These are phyloP conservation scores for Scaptomyza reducta DNA, from an alignment of 2,888 invertebrate genomes.

Conservation along the genomic window DNA sequence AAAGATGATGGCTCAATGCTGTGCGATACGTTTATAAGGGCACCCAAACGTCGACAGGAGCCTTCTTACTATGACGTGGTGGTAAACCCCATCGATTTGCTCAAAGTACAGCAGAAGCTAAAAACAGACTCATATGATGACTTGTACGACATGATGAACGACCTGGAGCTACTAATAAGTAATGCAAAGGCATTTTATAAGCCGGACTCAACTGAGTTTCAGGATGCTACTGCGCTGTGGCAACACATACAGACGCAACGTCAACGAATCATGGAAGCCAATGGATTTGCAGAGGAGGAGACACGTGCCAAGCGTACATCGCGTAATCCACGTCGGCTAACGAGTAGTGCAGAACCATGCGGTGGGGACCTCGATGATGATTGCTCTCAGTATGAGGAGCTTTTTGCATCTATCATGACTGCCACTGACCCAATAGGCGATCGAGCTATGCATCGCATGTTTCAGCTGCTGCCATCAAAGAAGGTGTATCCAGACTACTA, in stretches of 20 bases:
- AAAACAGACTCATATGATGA: constrained; percentile 98
- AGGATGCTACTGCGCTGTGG: constrained; percentile 94
- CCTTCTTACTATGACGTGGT: constrained; percentile 96
- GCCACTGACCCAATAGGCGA: constrained; percentile 91
- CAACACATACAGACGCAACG: constrained; percentile 88
- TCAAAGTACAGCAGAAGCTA: constrained; percentile 96
- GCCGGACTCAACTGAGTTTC: constrained; percentile 92
- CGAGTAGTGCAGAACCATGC: constrained; percentile 88
- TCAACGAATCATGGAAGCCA: constrained; percentile 81
- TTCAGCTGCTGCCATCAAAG: constrained; percentile 96
- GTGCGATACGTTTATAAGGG: constrained; percentile 97
- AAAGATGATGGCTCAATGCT: constrained; percentile 95
- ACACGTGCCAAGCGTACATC: constrained; percentile 77
- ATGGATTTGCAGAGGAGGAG: constrained; percentile 81
- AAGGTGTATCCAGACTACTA: constrained; percentile 98
- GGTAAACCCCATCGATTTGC: constrained; percentile 96
- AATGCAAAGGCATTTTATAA: constrained; percentile 99
- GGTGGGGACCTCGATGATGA: constrained; percentile 90
- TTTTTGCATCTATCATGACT: constrained; percentile 94
- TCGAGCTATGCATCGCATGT: constrained; percentile 93
- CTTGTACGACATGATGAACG: constrained; percentile 94
- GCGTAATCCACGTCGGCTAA: constrained; percentile 80
- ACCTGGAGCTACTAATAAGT: constrained; percentile 95
- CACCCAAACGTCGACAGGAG: constrained; percentile 96
- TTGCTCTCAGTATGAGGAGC: constrained; percentile 91